Evolutionary conservation across 2,113 vertebrate species (phyloP).

Genomic region (Burhinus oedicnemus): DNA sequence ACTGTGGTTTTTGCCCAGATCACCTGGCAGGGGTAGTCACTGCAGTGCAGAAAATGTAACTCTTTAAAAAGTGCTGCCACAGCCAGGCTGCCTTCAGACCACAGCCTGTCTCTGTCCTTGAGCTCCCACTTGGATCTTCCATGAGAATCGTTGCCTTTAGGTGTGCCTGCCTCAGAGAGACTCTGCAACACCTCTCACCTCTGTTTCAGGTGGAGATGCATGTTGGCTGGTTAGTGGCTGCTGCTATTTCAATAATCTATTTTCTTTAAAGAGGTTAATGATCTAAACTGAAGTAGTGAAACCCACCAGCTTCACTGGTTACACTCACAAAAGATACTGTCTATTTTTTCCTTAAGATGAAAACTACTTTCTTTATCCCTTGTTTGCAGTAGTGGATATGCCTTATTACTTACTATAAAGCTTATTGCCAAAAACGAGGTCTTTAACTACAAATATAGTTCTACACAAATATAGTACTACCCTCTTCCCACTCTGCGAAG

Average conservation of each 20-base stretch:
- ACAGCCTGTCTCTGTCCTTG: background rate
- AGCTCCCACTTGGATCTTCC: background rate
- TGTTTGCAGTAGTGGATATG: background rate
- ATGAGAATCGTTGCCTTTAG: background rate
- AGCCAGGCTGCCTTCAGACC: background rate
- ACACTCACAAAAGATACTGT: rapidly evolving
- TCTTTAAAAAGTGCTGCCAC: background rate
- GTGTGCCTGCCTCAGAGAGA: background rate
- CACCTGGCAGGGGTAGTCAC: background rate
- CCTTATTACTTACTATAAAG: background rate
- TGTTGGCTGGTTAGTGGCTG: background rate
- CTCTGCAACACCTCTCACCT: background rate
- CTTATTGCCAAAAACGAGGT: background rate
- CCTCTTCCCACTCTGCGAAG: background rate
- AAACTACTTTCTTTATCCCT: background rate
- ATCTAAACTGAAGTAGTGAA: background rate
- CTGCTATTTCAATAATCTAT: background rate
- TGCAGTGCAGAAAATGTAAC: background rate
- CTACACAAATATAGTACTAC: background rate
- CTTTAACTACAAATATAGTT: background rate
- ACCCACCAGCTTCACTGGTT: background rate
- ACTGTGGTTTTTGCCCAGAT: background rate
- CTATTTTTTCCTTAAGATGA: background rate
- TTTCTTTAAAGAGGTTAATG: background rate
- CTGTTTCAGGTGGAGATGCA: background rate